Conservation (phyloP, 2,888 invertebrate species). For the Piscicola geometra region DNA sequence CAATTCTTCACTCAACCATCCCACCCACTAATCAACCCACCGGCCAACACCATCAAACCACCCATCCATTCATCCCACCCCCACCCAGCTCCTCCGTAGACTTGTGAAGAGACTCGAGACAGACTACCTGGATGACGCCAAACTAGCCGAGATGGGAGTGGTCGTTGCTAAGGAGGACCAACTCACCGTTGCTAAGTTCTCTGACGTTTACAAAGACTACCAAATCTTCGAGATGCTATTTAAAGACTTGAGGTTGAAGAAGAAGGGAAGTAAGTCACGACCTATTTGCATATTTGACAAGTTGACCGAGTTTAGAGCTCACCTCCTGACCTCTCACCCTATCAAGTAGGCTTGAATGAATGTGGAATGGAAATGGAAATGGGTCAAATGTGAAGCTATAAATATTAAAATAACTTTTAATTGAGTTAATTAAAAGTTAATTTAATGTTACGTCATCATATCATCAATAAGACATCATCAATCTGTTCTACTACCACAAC, state of each 20-base stretch:
- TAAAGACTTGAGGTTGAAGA: background rate
- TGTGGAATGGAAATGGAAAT: background rate
- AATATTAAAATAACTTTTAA: too few relatives aligned
- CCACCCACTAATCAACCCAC: too few relatives aligned
- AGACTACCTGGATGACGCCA: background rate
- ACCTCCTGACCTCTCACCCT: constrained; percentile 5
- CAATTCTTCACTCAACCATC: too few relatives aligned
- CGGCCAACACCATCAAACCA: too few relatives aligned
- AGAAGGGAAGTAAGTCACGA: background rate
- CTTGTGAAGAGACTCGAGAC: constrained; percentile 6
- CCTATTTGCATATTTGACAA: constrained; percentile 35
- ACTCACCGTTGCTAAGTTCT: constrained; percentile 11
- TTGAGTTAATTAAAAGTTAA: too few relatives aligned
- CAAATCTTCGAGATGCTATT: constrained; percentile 18
- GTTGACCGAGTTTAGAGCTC: constrained; percentile 30
- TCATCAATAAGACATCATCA: too few relatives aligned
- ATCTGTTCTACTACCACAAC: too few relatives aligned
- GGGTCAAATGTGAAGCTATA: too few relatives aligned
- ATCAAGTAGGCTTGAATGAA: constrained; percentile 30
- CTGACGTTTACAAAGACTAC: background rate
- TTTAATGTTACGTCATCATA: too few relatives aligned
- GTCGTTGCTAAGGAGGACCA: background rate
- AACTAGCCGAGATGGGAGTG: background rate
- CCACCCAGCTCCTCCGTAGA: background rate
- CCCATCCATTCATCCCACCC: too few relatives aligned